Percentiles rank a stretch among this genome's conserved stretches.
Conservation (phyloP, 2,113 vertebrate species). For the Theristicus caerulescens region DNA sequence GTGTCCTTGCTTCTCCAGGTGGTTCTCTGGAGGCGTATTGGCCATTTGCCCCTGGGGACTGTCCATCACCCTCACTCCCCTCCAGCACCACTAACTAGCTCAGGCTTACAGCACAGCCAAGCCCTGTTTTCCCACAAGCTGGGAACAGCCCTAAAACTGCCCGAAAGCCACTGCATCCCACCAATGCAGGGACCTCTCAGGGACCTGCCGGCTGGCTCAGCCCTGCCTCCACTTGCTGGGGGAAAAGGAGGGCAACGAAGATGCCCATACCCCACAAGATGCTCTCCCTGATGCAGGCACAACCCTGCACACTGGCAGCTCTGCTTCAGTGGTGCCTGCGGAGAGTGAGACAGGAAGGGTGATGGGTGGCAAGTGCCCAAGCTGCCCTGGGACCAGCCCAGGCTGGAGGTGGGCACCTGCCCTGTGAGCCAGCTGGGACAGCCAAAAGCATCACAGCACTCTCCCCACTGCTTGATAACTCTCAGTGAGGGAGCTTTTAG, state of each 20-base stretch:
- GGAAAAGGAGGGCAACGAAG: not conserved
- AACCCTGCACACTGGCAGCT: not conserved
- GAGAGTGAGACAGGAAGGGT: not conserved
- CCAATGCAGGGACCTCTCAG: not conserved
- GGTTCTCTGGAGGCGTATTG: not conserved
- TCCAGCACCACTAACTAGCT: not conserved
- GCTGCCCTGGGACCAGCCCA: not conserved
- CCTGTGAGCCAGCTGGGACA: not conserved
- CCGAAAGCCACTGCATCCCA: not conserved
- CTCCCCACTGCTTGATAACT: not conserved
- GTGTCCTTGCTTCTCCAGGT: not conserved
- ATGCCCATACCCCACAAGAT: not conserved
- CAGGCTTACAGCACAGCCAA: not conserved
- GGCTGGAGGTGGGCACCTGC: not conserved
- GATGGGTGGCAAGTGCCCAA: not conserved
- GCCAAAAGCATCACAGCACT: not conserved
- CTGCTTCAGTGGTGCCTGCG: accelerated
- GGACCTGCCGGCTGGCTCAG: not conserved
- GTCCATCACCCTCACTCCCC: not conserved
- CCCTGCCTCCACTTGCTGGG: not conserved
- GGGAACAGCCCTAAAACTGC: not conserved
- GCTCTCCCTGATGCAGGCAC: not conserved
- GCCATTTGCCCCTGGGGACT: not conserved
- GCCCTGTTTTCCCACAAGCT: not conserved
- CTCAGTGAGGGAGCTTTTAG: not conserved